These are phyloP conservation scores for Lochmaea capreae DNA, from an alignment of 2,888 invertebrate species.

Conservation along the genomic window DNA sequence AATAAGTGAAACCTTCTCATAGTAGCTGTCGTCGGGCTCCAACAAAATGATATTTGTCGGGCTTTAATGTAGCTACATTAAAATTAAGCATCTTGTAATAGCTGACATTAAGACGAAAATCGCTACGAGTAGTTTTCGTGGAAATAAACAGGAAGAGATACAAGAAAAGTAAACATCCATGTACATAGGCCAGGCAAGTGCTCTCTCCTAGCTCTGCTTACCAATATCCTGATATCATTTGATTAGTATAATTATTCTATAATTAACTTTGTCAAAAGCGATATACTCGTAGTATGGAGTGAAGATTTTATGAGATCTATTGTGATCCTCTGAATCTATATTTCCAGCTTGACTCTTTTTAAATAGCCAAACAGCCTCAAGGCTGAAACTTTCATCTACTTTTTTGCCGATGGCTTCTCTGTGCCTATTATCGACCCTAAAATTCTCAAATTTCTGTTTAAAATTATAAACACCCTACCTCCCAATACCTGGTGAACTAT, in stretches of 20 bases:
- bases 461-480: no score
- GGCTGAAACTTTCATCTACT: no score
- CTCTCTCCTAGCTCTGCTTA: neutral
- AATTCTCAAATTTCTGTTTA: no score
- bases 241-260: neutral
- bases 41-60: slow-evolving; percentile 30
- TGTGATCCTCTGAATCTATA: no score
- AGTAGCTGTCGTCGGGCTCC: slow-evolving; percentile 11
- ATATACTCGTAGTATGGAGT: no score
- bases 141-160: slow-evolving; percentile 49
- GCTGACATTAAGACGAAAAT: slow-evolving; percentile 48
- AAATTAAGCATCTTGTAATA: slow-evolving; percentile 51
- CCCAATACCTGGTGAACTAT: no score
- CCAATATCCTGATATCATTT: neutral
- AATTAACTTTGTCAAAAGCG: no score
- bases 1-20: slow-evolving; percentile 36
- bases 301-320: no score
- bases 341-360: no score
- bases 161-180: slow-evolving; percentile 46
- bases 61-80: slow-evolving; percentile 40
- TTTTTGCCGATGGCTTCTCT: no score
- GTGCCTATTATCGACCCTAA: no score
- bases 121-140: slow-evolving; percentile 50
- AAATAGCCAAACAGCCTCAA: no score
- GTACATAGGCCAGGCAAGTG: neutral